A percentile compares a stretch with the other conserved stretches of the same genome.
phyloP scores from a whole-genome alignment of 2,888 invertebrate genomes.

The Hydrotaea cyrtoneurina region DNA sequence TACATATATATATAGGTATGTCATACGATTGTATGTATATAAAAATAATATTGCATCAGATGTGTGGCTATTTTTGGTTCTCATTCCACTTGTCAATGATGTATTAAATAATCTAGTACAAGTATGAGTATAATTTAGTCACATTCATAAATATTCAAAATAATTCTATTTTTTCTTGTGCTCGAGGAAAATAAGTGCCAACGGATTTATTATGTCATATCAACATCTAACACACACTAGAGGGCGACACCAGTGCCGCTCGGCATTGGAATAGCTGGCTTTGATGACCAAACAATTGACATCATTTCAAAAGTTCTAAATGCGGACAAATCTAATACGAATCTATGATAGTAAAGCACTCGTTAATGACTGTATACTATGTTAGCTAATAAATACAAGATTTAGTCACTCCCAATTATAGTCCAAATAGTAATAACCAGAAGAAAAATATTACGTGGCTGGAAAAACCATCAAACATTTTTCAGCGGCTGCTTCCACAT shows the following conservation, averaged over 20 bases:
- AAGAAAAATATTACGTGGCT: no score
- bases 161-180: background rate
- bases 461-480: no score
- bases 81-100: conserved; percentile 18
- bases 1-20: no score
- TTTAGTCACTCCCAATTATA: background rate
- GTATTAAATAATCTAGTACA: conserved; percentile 27
- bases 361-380: no score
- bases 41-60: conserved; percentile 16
- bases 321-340: no score
- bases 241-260: background rate
- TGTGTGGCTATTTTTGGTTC: background rate
- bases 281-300: background rate
- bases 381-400: no score
- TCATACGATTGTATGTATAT: no score
- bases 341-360: no score
- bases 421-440: background rate
- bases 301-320: background rate
- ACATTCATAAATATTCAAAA: conserved; percentile 12
- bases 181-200: conserved; percentile 25
- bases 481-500: no score
- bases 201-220: conserved; percentile 47
- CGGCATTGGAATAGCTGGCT: background rate
- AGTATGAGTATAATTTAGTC: conserved; percentile 10
- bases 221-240: background rate